phyloP scores from a whole-genome alignment of 2,797 vertebrate genomes.

The Caiman crocodilus region DNA sequence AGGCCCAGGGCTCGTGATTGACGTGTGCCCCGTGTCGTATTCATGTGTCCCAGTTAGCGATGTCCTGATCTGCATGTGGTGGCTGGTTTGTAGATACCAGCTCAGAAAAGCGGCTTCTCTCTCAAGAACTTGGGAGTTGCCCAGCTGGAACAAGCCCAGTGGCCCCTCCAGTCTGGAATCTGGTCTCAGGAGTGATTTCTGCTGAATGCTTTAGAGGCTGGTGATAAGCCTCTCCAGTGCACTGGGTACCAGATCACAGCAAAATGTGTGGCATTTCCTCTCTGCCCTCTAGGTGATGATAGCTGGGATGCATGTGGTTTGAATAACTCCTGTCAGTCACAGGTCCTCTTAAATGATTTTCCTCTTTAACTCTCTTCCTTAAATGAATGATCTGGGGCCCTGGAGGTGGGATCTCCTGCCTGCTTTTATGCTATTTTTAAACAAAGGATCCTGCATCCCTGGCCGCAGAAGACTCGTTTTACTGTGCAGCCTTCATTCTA shows the following conservation, averaged over 20 bases:
- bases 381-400: fast-evolving
- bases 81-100: neutral
- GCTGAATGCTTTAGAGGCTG: neutral
- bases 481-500: neutral
- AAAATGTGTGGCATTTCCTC: neutral
- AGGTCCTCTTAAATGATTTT: neutral
- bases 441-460: neutral
- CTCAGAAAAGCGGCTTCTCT: neutral
- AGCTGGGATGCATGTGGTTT: neutral
- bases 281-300: neutral
- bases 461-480: neutral
- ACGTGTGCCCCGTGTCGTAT: fast-evolving
- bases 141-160: neutral
- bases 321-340: neutral
- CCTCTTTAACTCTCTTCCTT: neutral
- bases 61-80: fast-evolving
- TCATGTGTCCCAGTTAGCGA: fast-evolving
- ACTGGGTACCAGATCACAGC: conserved; percentile 24
- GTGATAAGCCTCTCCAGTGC: conserved; percentile 8
- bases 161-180: neutral
- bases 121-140: neutral
- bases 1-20: fast-evolving
- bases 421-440: neutral
- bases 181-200: neutral
- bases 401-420: neutral